These are phyloP conservation scores for Sminthurinus aureus DNA, from an alignment of 2,888 invertebrate species.

Conservation along the genomic window DNA sequence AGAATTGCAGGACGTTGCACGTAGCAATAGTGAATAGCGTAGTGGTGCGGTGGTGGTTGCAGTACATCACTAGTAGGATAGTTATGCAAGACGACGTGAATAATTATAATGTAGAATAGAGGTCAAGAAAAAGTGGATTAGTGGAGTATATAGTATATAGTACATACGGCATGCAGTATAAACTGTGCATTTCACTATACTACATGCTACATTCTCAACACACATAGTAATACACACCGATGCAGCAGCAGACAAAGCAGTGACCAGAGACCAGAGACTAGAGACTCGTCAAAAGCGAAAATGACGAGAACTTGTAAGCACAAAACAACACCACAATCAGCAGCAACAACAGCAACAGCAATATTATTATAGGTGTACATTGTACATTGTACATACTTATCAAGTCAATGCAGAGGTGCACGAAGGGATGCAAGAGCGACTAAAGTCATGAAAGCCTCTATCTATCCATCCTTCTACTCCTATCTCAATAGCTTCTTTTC, in stretches of 20 bases:
- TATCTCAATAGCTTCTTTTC: background rate
- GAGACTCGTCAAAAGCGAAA: background rate
- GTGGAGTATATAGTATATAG: constrained; percentile 20
- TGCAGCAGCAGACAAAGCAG: background rate
- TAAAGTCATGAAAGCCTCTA: background rate
- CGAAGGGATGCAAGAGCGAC: background rate
- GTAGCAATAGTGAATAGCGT: background rate
- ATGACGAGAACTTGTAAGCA: no score
- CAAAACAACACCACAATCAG: background rate
- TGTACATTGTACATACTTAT: no score
- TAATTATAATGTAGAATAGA: constrained; percentile 21
- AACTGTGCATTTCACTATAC: background rate
- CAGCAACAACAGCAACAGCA: background rate
- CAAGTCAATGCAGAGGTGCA: background rate
- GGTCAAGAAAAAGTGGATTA: constrained; percentile 43
- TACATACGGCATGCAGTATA: background rate
- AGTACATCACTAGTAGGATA: background rate
- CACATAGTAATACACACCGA: background rate
- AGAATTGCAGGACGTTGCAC: background rate
- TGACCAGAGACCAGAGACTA: background rate
- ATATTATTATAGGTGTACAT: no score
- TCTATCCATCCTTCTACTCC: background rate
- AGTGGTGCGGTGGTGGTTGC: background rate
- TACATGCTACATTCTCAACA: background rate
- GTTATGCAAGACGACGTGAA: constrained; percentile 28